Evolutionary conservation across 1,140 invertebrate genomes (phyloP), one percentile per base, ranked within the genome.

Genomic region (Eupeodes corollae): DNA sequence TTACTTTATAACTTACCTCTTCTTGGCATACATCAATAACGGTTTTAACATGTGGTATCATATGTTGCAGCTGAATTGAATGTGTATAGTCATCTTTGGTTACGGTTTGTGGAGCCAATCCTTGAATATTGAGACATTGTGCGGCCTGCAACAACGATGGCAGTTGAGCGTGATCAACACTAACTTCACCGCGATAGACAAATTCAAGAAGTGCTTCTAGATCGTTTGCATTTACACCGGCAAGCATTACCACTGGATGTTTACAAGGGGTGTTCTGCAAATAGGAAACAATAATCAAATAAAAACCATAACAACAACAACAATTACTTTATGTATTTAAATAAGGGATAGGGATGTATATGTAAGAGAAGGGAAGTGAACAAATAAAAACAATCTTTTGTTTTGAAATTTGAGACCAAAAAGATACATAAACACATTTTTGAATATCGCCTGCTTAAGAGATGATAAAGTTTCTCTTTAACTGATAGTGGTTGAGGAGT

Each of bases 161-260:
- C 37, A 80, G 59, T 52, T 79, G 76, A 38, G 73, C 75, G 42
- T 76, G 75, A 56, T 79, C 76, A 2, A 79, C 76, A 44, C 77
- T 79, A 6, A 80, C 76, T 70, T 79, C 76, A 34, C 78, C 78
- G 18, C 75, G 70, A 52, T 80, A 80, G 42, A 80, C 76, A 68
- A 80, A 80, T 62, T 79, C 77, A 46, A 79, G 55, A 35, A 80
- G 55, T 35, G 77, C 75, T 56, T 80, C 77, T 46, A 80, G 62
- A 60, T 80, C 78, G 54, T 74, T 71, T 19, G 78, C 76, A 47
- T 73, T 73, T 15, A 80, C 74, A 41, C 78, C 78, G 14, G 78
- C 78, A 54, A 80, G 59, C 76, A 80, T 77, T 2, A 80, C 74
- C n/a, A 80, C 76, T 44, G 78, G 78, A 70, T 80, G 78, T 52